Conservation (phyloP, 2,888 invertebrate genomes). For the Calameuta idolon region DNA sequence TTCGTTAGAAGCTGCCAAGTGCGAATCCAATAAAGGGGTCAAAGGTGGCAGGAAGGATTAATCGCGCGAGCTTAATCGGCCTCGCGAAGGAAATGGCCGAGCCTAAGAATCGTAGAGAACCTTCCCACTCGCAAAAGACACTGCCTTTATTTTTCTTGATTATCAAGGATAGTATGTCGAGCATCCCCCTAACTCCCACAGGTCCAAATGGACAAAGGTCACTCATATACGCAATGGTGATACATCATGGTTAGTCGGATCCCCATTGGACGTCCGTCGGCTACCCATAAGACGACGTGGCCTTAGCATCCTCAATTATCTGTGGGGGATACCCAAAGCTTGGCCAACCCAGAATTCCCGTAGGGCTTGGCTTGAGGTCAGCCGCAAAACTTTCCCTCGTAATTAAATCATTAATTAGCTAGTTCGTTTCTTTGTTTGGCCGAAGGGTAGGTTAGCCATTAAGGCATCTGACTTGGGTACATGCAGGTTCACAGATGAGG, state of each 20-base stretch:
- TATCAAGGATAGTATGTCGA: conserved; percentile 14
- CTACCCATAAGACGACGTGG: conserved; percentile 51
- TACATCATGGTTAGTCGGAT: conserved; percentile 60
- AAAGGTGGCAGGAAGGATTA: neutral
- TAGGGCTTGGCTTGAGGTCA: conserved; percentile 36
- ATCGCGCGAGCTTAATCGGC: neutral
- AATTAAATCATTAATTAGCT: conserved; percentile 62
- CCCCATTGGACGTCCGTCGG: conserved; percentile 32
- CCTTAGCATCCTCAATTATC: conserved; percentile 60
- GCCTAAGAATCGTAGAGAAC: neutral
- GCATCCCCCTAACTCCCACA: conserved; percentile 49
- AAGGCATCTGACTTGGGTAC: neutral
- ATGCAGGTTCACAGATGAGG: neutral
- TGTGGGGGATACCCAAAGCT: conserved; percentile 29
- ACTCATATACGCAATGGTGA: conserved; percentile 57
- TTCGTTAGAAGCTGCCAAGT: neutral
- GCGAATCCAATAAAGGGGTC: neutral
- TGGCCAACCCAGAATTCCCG: conserved; percentile 30
- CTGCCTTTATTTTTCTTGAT: conserved; percentile 4
- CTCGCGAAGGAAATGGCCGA: neutral
- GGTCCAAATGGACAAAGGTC: conserved; percentile 55
- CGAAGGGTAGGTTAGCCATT: neutral
- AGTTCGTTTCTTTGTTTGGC: conserved; percentile 36
- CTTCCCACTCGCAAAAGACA: neutral
- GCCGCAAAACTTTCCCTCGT: conserved; percentile 55